A percentile compares a stretch with the other conserved stretches of the same genome.
Evolutionary conservation across 2,113 vertebrate genomes (phyloP).

Genomic region (Tamias sibiricus): DNA sequence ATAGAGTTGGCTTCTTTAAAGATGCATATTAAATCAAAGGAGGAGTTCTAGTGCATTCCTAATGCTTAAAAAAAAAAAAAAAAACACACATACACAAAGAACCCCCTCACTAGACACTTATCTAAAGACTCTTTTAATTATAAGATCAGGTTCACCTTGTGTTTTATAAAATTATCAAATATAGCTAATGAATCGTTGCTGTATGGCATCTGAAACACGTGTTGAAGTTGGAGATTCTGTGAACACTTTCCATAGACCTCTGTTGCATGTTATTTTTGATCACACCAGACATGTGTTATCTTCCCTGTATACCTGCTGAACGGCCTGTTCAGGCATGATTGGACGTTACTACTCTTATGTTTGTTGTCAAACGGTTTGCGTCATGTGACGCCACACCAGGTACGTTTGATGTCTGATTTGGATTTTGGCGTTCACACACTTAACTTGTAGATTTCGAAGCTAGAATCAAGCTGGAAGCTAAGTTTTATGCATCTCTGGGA

Average conservation of each 20-base stretch:
- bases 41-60: constrained; percentile 77
- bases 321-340: background rate
- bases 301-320: accelerated
- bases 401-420: accelerated
- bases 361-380: accelerated
- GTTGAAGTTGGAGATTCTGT: background rate
- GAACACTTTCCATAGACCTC: accelerated
- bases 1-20: constrained; percentile 80
- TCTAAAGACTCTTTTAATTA: constrained; percentile 80
- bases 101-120: constrained; percentile 72
- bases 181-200: constrained; percentile 46
- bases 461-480: background rate
- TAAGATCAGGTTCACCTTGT: constrained; percentile 75
- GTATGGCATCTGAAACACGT: constrained; percentile 26
- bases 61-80: constrained; percentile 74
- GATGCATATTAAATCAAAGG: constrained; percentile 83
- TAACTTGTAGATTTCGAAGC: background rate
- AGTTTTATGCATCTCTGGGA: accelerated
- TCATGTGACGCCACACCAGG: background rate
- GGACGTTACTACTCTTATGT: background rate
- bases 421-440: too few species aligned
- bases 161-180: constrained; percentile 54
- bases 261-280: too few species aligned
- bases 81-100: background rate
- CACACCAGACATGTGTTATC: accelerated